Evolutionary conservation across 1,140 invertebrate species (phyloP).

Genomic region (Saccostrea glomerata): DNA sequence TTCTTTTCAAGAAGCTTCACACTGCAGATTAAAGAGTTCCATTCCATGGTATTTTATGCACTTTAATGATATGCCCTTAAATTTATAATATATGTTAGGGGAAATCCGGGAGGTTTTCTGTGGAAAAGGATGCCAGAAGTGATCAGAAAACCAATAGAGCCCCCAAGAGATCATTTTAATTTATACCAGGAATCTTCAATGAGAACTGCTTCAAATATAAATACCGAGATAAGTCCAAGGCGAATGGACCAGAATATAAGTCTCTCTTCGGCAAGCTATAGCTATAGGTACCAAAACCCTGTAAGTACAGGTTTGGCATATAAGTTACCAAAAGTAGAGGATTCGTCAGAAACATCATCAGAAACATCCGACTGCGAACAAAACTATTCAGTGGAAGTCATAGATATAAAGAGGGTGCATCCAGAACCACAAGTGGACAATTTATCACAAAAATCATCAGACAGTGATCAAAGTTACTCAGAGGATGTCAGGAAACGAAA

Average conservation of each 20-base stretch:
- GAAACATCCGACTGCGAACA: not conserved
- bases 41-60: too few species aligned
- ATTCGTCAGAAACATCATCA: not conserved
- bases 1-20: too few species aligned
- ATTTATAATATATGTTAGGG: not conserved
- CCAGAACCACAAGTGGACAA: too few species aligned
- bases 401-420: too few species aligned
- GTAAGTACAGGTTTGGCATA: not conserved
- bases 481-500: not conserved
- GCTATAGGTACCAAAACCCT: not conserved
- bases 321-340: not conserved
- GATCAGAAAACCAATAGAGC: not conserved
- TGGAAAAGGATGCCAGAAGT: conserved; percentile 12
- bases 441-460: too few species aligned
- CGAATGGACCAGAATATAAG: not conserved
- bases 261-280: not conserved
- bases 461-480: too few species aligned
- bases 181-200: not conserved
- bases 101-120: conserved; percentile 35
- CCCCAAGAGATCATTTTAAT: not conserved
- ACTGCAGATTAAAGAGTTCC: too few species aligned
- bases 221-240: not conserved
- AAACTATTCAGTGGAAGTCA: not conserved
- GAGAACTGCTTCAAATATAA: not conserved
- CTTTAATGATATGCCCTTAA: too few species aligned